These are phyloP conservation scores for Agrilus biguttatus DNA, from an alignment of 2,888 invertebrate species.

Conservation along the genomic window DNA sequence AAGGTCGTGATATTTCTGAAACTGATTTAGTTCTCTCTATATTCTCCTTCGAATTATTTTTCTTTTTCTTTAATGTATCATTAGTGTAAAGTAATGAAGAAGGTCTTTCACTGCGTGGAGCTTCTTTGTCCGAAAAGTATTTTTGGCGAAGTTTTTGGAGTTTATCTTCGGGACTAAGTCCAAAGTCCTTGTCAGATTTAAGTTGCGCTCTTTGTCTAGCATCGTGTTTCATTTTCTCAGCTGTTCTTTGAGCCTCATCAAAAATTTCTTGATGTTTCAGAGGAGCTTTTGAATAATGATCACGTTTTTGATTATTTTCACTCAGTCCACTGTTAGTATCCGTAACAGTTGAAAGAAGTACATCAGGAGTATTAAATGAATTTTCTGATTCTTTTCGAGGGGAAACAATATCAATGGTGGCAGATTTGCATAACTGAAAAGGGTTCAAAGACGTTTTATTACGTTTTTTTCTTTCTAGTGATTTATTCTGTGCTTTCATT, in stretches of 20 bases:
- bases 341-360: conserved; percentile 19
- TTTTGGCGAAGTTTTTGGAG: conserved; percentile 39
- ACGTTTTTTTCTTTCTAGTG: conserved; percentile 41
- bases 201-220: conserved; percentile 45
- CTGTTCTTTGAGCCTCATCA: conserved; percentile 33
- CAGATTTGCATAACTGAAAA: conserved; percentile 24
- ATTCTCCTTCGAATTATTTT: conserved; percentile 13
- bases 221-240: conserved; percentile 46
- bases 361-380: conserved; percentile 17
- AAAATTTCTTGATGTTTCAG: conserved; percentile 25
- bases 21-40: conserved; percentile 22
- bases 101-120: conserved; percentile 20
- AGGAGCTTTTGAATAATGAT: conserved; percentile 11
- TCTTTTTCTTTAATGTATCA: conserved; percentile 23
- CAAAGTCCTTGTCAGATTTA: conserved; percentile 59
- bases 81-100: conserved; percentile 24
- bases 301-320: conserved; percentile 1
- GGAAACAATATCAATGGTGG: conserved; percentile 19
- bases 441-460: conserved; percentile 34
- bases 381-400: conserved; percentile 1
- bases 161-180: conserved; percentile 55
- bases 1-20: conserved; percentile 16
- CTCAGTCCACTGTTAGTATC: conserved; percentile 2
- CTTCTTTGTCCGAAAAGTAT: conserved; percentile 10
- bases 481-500: conserved; percentile 51